Conservation (phyloP, 2,113 vertebrate genomes). For the Hemiscyllium ocellatum region DNA sequence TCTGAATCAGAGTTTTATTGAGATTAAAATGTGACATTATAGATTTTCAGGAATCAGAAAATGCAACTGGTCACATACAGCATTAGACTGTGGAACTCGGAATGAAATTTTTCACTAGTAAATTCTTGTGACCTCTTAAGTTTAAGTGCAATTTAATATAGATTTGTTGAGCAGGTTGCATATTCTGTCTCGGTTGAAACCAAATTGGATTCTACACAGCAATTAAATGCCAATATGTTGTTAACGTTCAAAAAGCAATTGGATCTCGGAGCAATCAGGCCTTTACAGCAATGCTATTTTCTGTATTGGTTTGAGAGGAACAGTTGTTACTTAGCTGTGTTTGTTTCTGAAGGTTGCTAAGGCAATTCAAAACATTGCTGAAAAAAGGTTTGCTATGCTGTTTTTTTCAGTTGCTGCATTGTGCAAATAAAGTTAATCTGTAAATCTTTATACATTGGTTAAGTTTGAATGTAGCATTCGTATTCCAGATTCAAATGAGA, state of each 20-base stretch:
- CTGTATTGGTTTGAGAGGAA: background rate
- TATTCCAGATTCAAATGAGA: background rate
- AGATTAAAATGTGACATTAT: background rate
- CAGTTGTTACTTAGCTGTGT: background rate
- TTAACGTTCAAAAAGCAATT: background rate
- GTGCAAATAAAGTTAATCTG: background rate
- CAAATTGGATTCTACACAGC: background rate
- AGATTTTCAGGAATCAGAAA: background rate
- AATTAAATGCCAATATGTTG: conserved; percentile 6
- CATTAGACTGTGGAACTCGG: background rate
- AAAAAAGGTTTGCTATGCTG: background rate
- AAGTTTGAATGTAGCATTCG: background rate
- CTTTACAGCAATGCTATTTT: background rate
- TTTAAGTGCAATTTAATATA: background rate
- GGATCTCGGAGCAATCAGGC: background rate
- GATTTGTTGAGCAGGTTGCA: background rate
- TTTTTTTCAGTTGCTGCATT: background rate
- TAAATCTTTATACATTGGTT: background rate
- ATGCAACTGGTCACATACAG: background rate
- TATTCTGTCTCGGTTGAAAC: background rate
- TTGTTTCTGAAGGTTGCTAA: conserved; percentile 26
- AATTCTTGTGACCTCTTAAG: background rate
- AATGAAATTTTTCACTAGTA: background rate
- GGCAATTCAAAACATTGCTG: background rate
- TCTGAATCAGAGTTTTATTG: background rate